These are phyloP conservation scores for Pipistrellus kuhlii DNA, from an alignment of 2,797 vertebrate genomes.

Conservation along the genomic window DNA sequence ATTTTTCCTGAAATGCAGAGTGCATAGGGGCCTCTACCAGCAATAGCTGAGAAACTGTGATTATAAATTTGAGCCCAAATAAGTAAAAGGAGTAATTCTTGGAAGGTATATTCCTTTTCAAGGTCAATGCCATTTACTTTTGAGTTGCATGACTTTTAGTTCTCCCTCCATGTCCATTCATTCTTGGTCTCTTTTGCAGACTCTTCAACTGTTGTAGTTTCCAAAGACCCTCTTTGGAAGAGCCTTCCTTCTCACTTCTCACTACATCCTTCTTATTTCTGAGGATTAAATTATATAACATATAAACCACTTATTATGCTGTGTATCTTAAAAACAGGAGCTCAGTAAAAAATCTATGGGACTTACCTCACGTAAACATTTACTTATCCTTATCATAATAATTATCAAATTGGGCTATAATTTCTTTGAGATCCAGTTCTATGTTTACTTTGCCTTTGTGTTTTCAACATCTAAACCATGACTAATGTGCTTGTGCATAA, in stretches of 20 bases:
- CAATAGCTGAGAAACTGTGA: neutral
- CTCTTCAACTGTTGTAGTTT: neutral
- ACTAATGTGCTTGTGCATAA: neutral
- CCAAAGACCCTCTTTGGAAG: neutral
- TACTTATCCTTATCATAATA: neutral
- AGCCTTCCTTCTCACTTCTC: neutral
- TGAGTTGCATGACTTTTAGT: neutral
- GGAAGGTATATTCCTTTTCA: neutral
- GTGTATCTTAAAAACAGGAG: neutral
- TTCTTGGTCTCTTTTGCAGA: neutral
- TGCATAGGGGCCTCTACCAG: neutral
- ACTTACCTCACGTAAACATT: neutral
- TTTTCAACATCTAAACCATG: neutral
- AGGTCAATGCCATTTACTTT: neutral
- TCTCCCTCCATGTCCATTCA: neutral
- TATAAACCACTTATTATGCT: neutral
- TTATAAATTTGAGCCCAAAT: neutral
- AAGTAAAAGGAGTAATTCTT: neutral
- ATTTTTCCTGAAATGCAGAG: neutral
- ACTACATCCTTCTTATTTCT: neutral
- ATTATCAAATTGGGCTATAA: neutral
- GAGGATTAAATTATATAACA: neutral
- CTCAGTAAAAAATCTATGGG: neutral
- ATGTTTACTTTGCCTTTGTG: neutral
- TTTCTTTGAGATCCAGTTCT: neutral